Evolutionary conservation across 37 sponge, comb jelly and placozoan species (phyloP), one percentile per base, ranked within the genome.

Genomic region (Petrosia ficiformis): DNA sequence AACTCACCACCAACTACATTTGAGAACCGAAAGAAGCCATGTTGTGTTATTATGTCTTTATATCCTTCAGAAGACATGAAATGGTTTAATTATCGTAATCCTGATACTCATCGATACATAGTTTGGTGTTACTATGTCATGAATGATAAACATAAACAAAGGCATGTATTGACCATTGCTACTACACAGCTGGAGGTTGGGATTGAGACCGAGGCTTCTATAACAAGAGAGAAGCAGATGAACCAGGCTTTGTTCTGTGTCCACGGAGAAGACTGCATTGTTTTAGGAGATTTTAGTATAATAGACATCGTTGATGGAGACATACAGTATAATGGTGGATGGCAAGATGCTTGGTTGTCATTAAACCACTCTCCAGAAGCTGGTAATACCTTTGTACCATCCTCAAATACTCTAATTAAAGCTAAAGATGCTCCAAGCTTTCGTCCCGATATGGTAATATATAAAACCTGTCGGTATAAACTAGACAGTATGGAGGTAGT

Each of bases 281-380:
- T 86, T 0, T 34, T 91, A 30, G 92, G 87, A 14, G 87, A 86
- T 39, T 74, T 91, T 28, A 41, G 65, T 39, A 44, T 91, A 4
- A 52, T 68, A 4, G 42, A 42, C 25, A 69, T 59, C 39, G 60
- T 83, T 30, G 87, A 91, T 61, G 92, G 92, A 0, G 67, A 64
- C 1, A 26, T 86, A 40, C 40, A 48, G 14, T 40, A 86, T 2
- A 31, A 59, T 1, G 91, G 87, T 2, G 80, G 76, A 1, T 91
- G 92, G 92, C 33, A 76, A 39, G 92, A 91, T 60, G 77, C 80
- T 21, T 91, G 92, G 92, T 37, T 75, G 66, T 43, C 64, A 1
- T 30, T 70, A 25, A 31, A 54, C 26, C 84, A 83, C 34, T 79
- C 77, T 19, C 54, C 71, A 24, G n/a, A 43, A 2, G 48, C 63